Evolutionary conservation across 2,888 invertebrate species (phyloP), one percentile per base, ranked within the genome.

Genomic region (Macrosoma leucophasiata): DNA sequence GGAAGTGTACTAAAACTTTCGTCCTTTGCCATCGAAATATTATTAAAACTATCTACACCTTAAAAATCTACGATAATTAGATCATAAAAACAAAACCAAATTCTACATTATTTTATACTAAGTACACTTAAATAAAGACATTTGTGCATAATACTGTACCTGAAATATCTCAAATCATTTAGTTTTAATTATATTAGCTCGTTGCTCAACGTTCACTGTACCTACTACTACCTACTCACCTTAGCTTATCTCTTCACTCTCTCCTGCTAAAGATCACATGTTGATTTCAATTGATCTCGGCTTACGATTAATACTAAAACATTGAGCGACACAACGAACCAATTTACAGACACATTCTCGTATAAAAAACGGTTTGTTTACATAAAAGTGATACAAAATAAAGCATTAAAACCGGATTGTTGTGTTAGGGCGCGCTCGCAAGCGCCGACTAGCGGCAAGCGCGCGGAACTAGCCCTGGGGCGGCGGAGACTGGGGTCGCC

Each of bases 401-500:
- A 66, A 58, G 52, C 62, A 56, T 58, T 60, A 62, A 55, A 52
- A 59, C 64, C 7, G 7, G 22, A 33, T 67, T 77, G 75, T 74
- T 76, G 67, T 65, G 63, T 56, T 69, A 58, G 71, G 73, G 75
- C 76, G 77, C 73, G 64, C 67, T 64, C 71, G 58, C 62, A 36
- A 68, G 78, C 81, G 81, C 79, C 78, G 62, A 78, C 82, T 82
- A 75, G 77, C 72, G 82, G 79, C 44, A 50, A 56, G 43, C 55
- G 56, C 46, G 50, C 35, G 63, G 71, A 79, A 58, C 62, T 43
- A 34, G 38, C 46, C 55, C 55, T 53, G 55, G 71, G 73, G 72
- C 72, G 72, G 68, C 63, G 50, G 54, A 51, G 55, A 48, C 62
- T 48, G 55, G 64, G 62, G 58, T 44, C 48, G 55, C 53, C 50